Base-by-base conservation (phyloP, 2,888 invertebrate genomes). In the Neoitamus cyanurus region DNA sequence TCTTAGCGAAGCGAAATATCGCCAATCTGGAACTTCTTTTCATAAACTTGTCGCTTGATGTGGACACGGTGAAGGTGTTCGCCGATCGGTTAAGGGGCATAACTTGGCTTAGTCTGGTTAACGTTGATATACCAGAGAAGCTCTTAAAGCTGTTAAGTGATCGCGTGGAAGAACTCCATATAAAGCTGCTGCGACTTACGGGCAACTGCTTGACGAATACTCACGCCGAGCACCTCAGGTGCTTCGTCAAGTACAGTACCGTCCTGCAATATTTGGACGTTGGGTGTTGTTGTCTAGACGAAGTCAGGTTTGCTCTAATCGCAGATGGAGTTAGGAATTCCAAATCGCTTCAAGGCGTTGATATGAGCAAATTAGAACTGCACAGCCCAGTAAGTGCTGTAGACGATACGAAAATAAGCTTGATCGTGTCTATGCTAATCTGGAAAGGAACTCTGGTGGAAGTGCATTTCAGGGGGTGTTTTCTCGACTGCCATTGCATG, bases 311-410 rank as follows among this genome's bases (percentile, higher is more conserved):
- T 75, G 88, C 89, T 3, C 80, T 88, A 2, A 42, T 91, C 3
- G 91, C 90, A 0, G 91, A 91, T 87, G 91, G 90, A 0, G 87
- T 91, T 1, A 69, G 89, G 46, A 90, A 90, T 36, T 91, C 90
- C 2, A 42, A 42, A 2, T 86, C 87, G 2, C 46, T 91, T 36
- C 83, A 84, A 0, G 84, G 83, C 2, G 83, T 91, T 1, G 86
- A 88, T 82, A 87, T 88, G 58, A 89, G 88, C 37, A 88, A 90
- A 1, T 36, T 91, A 1, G 11, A 89, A 30, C 82, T 86, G 25
- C 68, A 86, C 6, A 87, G 88, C 0, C 80, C 83, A 3, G 82
- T 80, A 0, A 84, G 88, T 2, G 86, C 84, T 2, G 85, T 90
- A 80, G 91, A 91, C 25, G 88, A 88, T 0, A 85, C 86, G 31